phyloP scores from a whole-genome alignment of 2,888 invertebrate species.

The Spodoptera exigua region DNA sequence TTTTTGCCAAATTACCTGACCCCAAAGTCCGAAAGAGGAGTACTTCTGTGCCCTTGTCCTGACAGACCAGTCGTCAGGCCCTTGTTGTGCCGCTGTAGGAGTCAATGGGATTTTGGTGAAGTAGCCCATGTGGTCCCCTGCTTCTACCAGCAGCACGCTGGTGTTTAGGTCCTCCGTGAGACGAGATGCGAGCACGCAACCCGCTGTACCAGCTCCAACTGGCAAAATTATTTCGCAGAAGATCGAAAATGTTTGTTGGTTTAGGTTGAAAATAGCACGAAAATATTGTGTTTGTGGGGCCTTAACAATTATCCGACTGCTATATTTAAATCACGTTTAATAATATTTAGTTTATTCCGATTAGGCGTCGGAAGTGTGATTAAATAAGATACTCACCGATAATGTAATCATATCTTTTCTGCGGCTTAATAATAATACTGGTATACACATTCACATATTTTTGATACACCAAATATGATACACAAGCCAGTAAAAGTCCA shows the following conservation, averaged over 20 bases:
- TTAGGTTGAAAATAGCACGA: too few species aligned
- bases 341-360: conserved; percentile 4
- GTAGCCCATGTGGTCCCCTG: conserved; percentile 92
- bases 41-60: conserved; percentile 90
- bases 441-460: conserved; percentile 73
- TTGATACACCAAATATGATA: conserved; percentile 80
- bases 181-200: conserved; percentile 91
- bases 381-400: conserved; percentile 73
- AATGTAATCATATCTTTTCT: conserved; percentile 83
- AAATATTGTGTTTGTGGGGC: too few species aligned
- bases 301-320: too few species aligned
- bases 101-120: conserved; percentile 91
- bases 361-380: conserved; percentile 2
- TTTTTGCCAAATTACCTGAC: conserved; percentile 81
- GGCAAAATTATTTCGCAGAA: neutral
- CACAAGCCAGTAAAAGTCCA: conserved; percentile 68
- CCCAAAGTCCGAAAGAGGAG: conserved; percentile 91
- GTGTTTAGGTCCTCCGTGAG: conserved; percentile 89
- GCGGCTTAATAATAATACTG: conserved; percentile 76
- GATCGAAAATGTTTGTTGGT: neutral
- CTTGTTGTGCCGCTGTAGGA: conserved; percentile 91
- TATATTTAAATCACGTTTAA: too few species aligned
- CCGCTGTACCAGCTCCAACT: conserved; percentile 93
- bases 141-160: conserved; percentile 91
- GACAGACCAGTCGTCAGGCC: conserved; percentile 92